Conservation (phyloP, 2,888 invertebrate species). For the Parasteatoda lunata region DNA sequence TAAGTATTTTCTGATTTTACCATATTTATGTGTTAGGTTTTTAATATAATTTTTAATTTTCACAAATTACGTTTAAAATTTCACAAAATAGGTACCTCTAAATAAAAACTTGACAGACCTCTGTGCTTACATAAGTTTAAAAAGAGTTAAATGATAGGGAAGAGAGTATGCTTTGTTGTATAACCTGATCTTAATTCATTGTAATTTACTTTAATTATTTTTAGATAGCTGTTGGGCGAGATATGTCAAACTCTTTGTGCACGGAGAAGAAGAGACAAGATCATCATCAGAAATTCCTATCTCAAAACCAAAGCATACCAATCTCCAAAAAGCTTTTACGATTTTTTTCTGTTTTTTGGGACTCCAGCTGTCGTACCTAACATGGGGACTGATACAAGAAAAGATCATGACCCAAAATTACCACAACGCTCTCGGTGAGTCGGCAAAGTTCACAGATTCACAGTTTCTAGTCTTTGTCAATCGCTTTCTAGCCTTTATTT, state of each 20-base stretch:
- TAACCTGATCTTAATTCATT: no score
- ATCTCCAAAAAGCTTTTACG: slow-evolving; percentile 78
- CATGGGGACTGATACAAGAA: slow-evolving; percentile 98
- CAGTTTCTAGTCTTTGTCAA: slow-evolving; percentile 98
- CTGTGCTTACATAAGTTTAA: no score
- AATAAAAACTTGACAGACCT: no score
- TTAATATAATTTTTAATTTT: no score
- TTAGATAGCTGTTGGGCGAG: slow-evolving; percentile 42
- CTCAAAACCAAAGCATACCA: slow-evolving; percentile 33
- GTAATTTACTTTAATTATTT: slow-evolving; percentile 24
- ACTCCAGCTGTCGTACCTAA: slow-evolving; percentile 90
- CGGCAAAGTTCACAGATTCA: slow-evolving; percentile 87
- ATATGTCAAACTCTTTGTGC: slow-evolving; percentile 67
- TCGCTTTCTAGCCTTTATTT: slow-evolving; percentile 87
- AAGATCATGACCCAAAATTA: slow-evolving; percentile 90
- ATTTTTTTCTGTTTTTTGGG: slow-evolving; percentile 88
- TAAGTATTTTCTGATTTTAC: no score
- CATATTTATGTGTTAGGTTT: no score
- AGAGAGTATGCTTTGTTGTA: no score
- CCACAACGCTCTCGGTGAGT: slow-evolving; percentile 30
- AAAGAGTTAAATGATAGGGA: no score
- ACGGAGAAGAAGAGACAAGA: slow-evolving; percentile 58
- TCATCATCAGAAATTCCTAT: background rate
- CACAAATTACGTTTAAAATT: no score
- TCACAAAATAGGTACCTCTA: no score